Evolutionary conservation across 2,113 vertebrate genomes (phyloP), one percentile per base, ranked within the genome.

Genomic region (Pterocles burchelli): DNA sequence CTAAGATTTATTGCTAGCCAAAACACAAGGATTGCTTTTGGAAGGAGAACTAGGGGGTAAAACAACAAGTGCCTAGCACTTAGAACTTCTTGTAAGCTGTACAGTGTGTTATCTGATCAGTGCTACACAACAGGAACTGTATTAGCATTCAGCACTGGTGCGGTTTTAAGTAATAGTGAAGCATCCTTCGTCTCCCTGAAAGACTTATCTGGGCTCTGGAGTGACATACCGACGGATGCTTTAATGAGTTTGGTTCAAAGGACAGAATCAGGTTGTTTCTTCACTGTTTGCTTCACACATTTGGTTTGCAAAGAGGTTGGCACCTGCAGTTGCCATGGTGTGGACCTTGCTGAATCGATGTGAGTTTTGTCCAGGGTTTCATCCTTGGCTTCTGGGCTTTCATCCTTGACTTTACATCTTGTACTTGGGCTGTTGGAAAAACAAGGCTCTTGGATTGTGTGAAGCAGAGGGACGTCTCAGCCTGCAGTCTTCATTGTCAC

Each of bases 101-200:
- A 85, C 85, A 86, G 71, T 75, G 14, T 74, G 95, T 92, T 95
- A 94, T 96, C 94, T 93, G 95, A 97, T 90, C 89, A 89, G 90
- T 6, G 13, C 83, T 85, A 87, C 88, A 90, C 88, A 97, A 96
- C 92, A 93, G 93, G 92, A 96, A 96, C 91, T 95, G 62, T 86
- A 96, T 88, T 96, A 95, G 85, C 43, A 76, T 94, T 90, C 71
- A 88, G 61, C 67, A 67, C 72, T 91, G 59, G 80, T 96, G 93
- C 6, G 85, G 82, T 95, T 95, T 95, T 77, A 90, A 90, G 91
- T 92, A 93, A 95, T 94, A 81, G 90, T 90, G 89, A 95, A 89
- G 71, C 87, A 86, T 97, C 89, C 45, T 62, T 85, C 3, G 0
- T 45, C 79, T 76, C 84, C 80, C 54, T 86, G 85, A 79, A 74